Conservation (phyloP, 2,888 invertebrate genomes). For the Junonia oenone region DNA sequence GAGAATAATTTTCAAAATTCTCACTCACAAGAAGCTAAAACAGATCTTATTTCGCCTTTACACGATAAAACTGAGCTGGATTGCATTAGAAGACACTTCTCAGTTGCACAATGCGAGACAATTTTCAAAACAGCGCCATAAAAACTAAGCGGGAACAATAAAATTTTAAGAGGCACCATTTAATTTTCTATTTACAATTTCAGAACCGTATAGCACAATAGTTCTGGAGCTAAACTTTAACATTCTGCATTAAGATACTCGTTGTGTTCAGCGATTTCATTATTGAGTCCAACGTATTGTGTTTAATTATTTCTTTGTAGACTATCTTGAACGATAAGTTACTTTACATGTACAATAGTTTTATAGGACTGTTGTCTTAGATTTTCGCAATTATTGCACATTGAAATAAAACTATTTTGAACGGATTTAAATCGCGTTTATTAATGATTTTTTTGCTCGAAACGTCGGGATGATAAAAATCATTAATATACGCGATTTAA, state of each 20-base stretch:
- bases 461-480: too few relatives aligned
- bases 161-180: constrained; percentile 16
- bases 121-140: neutral
- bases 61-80: neutral
- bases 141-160: neutral
- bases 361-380: too few relatives aligned
- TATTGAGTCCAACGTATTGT: neutral
- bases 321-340: neutral
- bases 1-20: neutral
- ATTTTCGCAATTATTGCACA: too few relatives aligned
- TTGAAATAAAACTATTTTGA: too few relatives aligned
- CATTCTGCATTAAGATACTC: neutral
- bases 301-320: neutral
- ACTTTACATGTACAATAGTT: neutral
- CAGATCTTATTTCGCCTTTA: neutral
- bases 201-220: neutral
- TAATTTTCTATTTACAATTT: constrained; percentile 19
- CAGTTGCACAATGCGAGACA: neutral
- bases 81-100: neutral
- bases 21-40: neutral
- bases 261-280: neutral
- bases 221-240: neutral
- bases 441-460: too few relatives aligned
- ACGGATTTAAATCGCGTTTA: too few relatives aligned
- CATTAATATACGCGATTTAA: too few relatives aligned